Evolutionary conservation across 2,797 vertebrate species (phyloP), one percentile per base, ranked within the genome.

Genomic region (Chaunax sp.): DNA sequence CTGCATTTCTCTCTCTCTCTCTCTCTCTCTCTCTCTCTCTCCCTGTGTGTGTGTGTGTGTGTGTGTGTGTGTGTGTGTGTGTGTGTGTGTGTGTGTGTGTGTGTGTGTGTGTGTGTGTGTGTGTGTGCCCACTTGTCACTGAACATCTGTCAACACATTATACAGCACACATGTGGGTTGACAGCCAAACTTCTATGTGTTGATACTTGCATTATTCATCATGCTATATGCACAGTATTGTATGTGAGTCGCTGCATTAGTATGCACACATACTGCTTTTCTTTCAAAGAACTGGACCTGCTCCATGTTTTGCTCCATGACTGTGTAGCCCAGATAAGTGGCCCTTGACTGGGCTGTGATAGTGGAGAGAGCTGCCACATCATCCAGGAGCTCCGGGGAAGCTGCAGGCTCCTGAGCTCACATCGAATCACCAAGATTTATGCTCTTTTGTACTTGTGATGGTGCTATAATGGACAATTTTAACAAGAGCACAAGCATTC

Each of bases 321-420:
- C 80, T 57, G 75, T 57, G 75, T 16, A 22, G 77, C 61, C 64
- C 74, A 65, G 81, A 85, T 88, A 82, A 84, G 80, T 55, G 66
- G 76, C 77, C 66, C 58, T 78, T 72, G 70, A 68, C 80, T 74
- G 73, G 67, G 75, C 38, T 69, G 64, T 20, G 23, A 52, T 65
- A 66, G 73, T 80, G 60, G 44, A 47, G 45, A 37, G 79, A 61
- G 61, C 66, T 64, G 55, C 75, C 76, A n/a, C n/a, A n/a, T 84
- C 67, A 69, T 62, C 57, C 33, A 1, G 40, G 62, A 84, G 69
- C 74, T 82, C 55, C 56, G 8, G 77, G 75, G 60, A 43, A 46
- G 73, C 74, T 45, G 18, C 22, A 28, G 71, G 37, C 58, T 47
- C 63, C 68, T 1, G 47, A 69, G 57, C 76, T 41, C 9, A 5